Evolutionary conservation across 2,797 vertebrate genomes (phyloP), one percentile per base, ranked within the genome.

Genomic region (Molossus alvarezi): DNA sequence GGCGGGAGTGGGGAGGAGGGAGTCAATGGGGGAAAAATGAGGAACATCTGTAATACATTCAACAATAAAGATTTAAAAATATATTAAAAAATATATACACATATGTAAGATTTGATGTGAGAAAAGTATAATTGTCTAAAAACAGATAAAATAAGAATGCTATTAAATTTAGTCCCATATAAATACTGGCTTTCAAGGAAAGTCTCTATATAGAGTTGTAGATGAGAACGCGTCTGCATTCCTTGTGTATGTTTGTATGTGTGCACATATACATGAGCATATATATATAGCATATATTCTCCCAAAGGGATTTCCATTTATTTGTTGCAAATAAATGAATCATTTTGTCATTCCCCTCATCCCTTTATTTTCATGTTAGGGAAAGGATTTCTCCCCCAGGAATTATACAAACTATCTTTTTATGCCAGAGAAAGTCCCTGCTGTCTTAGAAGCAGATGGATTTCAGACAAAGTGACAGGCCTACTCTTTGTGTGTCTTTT

Each of bases 361-460:
- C 73, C 79, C 20, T 76, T 67, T 71, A 76, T 90, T 84, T 86
- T 97, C 96, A 87, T 86, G 90, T 57, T 96, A 72, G 62, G 86
- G 90, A 75, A 97, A 85, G 45, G 23, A n/a, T 57, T 55, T 97
- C 85, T 82, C n/a, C 41, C 80, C 80, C 25, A 94, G 57, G 84
- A 98, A 86, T 89, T 92, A 94, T 84, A 90, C 90, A 93, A 95
- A 95, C 37, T 85, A 29, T 89, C 77, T 94, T 89, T 96, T 90
- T 71, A 75, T 92, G 94, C 91, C 86, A 67, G 67, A 97, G 91
- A 97, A 96, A 97, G 60, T 41, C 77, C 67, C 81, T 97, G 72
- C 58, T 84, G 96, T 92, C 85, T 87, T 88, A 73, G 79, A 97
- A 73, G 33, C 58, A 88, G 72, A 90, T 87, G 86, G 96, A 89